Base-by-base conservation (phyloP, 2,113 vertebrate genomes). In the Pituophis catenifer region DNA sequence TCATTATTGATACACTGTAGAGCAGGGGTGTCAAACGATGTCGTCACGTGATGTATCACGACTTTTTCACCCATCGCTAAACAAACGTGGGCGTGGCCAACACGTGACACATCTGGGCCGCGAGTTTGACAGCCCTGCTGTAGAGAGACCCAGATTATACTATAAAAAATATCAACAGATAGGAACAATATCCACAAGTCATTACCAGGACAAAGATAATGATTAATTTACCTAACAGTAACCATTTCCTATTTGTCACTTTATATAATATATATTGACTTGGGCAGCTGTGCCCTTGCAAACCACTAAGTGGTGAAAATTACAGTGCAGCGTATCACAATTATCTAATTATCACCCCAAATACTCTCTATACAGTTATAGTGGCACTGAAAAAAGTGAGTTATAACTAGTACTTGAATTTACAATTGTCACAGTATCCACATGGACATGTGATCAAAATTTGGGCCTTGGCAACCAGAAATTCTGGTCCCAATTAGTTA, bases 21-120 rank as follows among this genome's bases (percentile, higher is more conserved):
- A 50, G 65, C 23, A 59, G 58, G 58, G 23, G 2, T 24, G 8
- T 59, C 58, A 59, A 59, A 59, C 8, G 23, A 8, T 2, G 1
- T 59, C 0, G 23, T 10, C 8, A 59, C 9, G 23, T 59, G 23
- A 26, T 2, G 8, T 23, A 59, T 59, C 58, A 3, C 3, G 2
- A 10, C 2, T 59, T 59, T 24, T 59, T 24, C 2, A 1, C 58
- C 23, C 58, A 1, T 59, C 8, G 2, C 23, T 59, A 59, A 59
- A 24, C 0, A 2, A 23, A 8, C 0, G 0, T 26, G 58, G 23
- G 23, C 1, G 8, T 59, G 23, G 58, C 58, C 8, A 24, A 23
- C 2, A 0, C 1, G 0, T 59, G 23, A 59, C 3, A 1, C 58
- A 24, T 59, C 23, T 0, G 8, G 58, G 23, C 8, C 0, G 0